These are phyloP conservation scores for Pseudolaguvia tuberculata DNA, from an alignment of 2,113 vertebrate genomes.

Conservation along the genomic window DNA sequence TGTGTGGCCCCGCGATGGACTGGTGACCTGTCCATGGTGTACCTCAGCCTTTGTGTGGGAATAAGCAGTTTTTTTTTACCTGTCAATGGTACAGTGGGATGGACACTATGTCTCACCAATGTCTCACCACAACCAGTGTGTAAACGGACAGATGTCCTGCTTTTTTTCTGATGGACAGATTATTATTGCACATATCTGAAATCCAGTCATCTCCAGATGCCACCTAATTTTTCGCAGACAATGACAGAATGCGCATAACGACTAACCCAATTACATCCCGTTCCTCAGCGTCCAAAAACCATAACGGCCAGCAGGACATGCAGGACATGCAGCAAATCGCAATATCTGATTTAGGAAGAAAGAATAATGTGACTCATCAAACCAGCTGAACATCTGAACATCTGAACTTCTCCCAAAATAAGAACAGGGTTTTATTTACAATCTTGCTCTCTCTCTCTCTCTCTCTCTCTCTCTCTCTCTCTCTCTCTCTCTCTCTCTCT, in stretches of 20 bases:
- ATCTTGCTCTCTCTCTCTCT: conserved; percentile 3
- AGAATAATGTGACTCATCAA: conserved; percentile 7
- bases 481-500: too few species aligned
- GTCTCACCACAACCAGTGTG: background rate
- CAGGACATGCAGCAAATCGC: background rate
- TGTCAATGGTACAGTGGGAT: background rate
- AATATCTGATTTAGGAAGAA: background rate
- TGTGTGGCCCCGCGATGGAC: too few species aligned
- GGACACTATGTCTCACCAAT: background rate
- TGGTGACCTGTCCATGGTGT: too few species aligned
- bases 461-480: too few species aligned
- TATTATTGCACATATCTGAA: background rate
- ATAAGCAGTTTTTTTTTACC: too few species aligned
- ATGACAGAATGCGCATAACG: conserved; percentile 6
- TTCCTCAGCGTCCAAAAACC: background rate
- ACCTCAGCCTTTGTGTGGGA: too few species aligned
- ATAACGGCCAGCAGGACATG: background rate
- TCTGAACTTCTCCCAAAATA: background rate
- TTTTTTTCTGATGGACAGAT: background rate
- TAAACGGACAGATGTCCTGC: background rate
- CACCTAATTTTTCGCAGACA: conserved; percentile 22
- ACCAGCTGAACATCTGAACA: background rate
- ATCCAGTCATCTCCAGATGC: conserved; percentile 8
- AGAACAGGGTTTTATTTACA: conserved; percentile 12
- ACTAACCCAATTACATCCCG: conserved; percentile 23